A percentile compares a stretch with the other conserved stretches of the same genome.
These are phyloP conservation scores for Theocolax elegans DNA, from an alignment of 1,140 invertebrate species.

Conservation along the genomic window DNA sequence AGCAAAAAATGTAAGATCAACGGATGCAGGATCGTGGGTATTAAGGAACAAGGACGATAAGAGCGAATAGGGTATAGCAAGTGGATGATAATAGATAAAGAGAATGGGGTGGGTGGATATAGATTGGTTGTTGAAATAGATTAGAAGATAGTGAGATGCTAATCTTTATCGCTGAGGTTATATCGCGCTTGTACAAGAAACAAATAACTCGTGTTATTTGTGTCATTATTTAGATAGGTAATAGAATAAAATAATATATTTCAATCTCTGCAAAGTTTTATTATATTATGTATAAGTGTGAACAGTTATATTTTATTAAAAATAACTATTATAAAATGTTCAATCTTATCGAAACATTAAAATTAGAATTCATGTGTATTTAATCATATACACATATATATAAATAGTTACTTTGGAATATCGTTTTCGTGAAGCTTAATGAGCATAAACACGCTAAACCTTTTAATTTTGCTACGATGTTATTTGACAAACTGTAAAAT, in stretches of 20 bases:
- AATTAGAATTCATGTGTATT: too few relatives aligned
- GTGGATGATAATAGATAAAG: constrained; percentile 8
- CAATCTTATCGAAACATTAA: too few relatives aligned
- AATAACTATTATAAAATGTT: too few relatives aligned
- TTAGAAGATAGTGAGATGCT: constrained; percentile 11
- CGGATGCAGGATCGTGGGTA: too few relatives aligned
- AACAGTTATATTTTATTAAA: too few relatives aligned
- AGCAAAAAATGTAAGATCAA: too few relatives aligned
- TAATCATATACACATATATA: too few relatives aligned
- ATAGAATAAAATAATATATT: neutral
- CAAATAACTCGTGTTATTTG: constrained; percentile 13
- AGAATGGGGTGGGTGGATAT: neutral
- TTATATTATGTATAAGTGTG: neutral
- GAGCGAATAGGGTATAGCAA: neutral
- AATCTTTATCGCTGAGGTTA: neutral
- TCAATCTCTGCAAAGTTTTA: neutral
- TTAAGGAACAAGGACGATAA: neutral
- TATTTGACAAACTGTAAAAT: too few relatives aligned
- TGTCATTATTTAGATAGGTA: neutral
- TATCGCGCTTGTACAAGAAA: neutral
- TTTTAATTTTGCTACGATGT: too few relatives aligned
- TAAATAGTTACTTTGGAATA: too few relatives aligned
- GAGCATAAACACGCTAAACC: too few relatives aligned
- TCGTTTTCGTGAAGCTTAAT: too few relatives aligned
- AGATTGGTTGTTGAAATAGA: constrained; percentile 21